These are phyloP conservation scores for Caenorhabditis remanei DNA, from an alignment of 1,140 invertebrate species.

Conservation along the genomic window DNA sequence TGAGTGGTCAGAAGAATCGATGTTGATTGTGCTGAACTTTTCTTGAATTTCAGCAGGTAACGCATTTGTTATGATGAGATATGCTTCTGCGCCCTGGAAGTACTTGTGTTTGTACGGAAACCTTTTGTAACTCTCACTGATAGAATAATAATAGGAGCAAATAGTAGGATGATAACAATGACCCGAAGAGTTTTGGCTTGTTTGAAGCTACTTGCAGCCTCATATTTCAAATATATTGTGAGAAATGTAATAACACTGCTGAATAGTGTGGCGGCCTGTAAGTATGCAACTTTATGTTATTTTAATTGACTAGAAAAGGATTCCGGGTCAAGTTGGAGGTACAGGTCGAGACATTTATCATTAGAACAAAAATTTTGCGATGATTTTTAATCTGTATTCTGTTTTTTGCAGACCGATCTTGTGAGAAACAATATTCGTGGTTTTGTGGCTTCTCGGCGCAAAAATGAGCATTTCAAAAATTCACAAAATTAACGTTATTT, in stretches of 20 bases:
- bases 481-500: too few species aligned
- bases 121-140: background rate
- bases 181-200: background rate
- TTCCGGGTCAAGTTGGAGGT: too few species aligned
- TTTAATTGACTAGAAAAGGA: too few species aligned
- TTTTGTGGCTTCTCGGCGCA: too few species aligned
- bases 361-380: too few species aligned
- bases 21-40: background rate
- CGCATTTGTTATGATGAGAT: background rate
- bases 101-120: background rate
- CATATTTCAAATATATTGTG: conserved; percentile 7
- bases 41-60: background rate
- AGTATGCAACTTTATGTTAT: background rate
- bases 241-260: background rate
- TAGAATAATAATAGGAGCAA: background rate
- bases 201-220: background rate
- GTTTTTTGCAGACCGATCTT: too few species aligned
- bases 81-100: background rate
- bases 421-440: too few species aligned
- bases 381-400: too few species aligned
- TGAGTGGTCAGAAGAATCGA: background rate
- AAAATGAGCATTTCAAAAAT: too few species aligned
- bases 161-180: background rate
- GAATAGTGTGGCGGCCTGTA: background rate
- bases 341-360: too few species aligned